Base-by-base conservation (phyloP, 2,113 vertebrate genomes). In the Puma concolor region DNA sequence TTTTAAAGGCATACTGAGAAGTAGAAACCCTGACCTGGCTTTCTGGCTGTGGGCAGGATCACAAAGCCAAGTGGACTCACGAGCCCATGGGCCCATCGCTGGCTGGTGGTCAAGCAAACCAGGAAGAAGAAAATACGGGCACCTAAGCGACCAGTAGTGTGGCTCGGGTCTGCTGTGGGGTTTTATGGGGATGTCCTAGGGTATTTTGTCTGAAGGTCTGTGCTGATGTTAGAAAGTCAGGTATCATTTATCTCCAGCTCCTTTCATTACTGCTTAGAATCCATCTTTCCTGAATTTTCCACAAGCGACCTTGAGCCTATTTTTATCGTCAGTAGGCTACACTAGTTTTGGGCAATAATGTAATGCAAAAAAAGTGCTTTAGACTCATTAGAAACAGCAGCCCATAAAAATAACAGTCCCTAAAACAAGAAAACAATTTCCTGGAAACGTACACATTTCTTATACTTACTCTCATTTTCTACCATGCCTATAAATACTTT, bases 391-490 rank as follows among this genome's bases (percentile, higher is more conserved):
- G 54, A 81, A 91, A 94, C 41, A 17, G 44, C 25, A 91, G 66
- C 41, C n/a, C 2, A 4, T 33, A 67, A 60, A 19, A 89, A 67
- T 31, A 76, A n/a, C 8, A 64, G 31, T 87, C 23, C 74, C 36
- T 57, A 60, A 88, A 95, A 77, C 36, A 86, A 80, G 44, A 84
- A 76, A 33, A 27, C 52, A 79, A 50, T 89, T 84, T 97, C 41
- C 88, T 50, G 60, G 63, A 89, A 97, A 84, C 23, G 71, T 69
- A 27, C 67, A 76, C 36, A 77, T 83, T 67, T 86, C 72, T 96
- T 82, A 69, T 7, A 74, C 57, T 93, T 72, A 64, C 36, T 89
- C 14, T 67, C 50, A 15, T 7, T 15, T 71, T 57, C 16, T 25
- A 8, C 64, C 64, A 86, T 50, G 36, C 44, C 15, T 77, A 52